Percentiles rank a stretch among this genome's conserved stretches.
Conservation (phyloP, 2,113 vertebrate species). For the Sapajus apella region DNA sequence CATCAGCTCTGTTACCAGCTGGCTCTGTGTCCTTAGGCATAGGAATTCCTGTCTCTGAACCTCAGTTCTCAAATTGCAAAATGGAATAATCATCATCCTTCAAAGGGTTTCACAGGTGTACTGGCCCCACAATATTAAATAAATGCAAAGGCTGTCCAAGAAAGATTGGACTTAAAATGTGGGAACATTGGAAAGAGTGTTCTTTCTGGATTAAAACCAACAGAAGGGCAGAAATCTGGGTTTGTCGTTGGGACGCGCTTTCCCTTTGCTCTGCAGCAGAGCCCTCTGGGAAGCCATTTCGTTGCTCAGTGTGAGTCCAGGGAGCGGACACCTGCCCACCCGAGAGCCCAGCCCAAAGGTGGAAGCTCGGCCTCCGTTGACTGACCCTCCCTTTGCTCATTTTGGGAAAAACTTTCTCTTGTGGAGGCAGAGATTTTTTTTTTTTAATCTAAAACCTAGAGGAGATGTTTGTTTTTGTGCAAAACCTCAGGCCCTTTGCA, state of each 20-base stretch:
- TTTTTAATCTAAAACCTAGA: neutral
- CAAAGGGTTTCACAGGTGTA: neutral
- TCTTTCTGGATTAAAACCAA: constrained; percentile 2
- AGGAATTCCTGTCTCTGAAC: neutral
- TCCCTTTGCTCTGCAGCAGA: neutral
- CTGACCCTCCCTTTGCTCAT: neutral
- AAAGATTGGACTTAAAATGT: neutral
- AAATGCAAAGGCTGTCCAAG: neutral
- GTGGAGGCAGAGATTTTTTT: neutral
- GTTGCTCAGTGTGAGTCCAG: neutral
- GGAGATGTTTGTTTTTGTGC: neutral
- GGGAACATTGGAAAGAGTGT: neutral
- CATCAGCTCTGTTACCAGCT: neutral
- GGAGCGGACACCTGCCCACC: neutral
- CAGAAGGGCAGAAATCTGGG: neutral
- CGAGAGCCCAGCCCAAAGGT: neutral
- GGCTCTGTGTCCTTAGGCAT: neutral
- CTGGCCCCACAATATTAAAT: neutral
- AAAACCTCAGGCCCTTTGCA: neutral
- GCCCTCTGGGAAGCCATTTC: neutral
- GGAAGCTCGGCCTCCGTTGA: neutral
- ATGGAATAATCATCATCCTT: neutral
- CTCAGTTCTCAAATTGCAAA: neutral
- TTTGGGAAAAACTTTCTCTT: neutral
- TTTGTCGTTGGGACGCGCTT: neutral